These are phyloP conservation scores for Microtus ochrogaster DNA, from an alignment of 2,113 vertebrate species.

Conservation along the genomic window DNA sequence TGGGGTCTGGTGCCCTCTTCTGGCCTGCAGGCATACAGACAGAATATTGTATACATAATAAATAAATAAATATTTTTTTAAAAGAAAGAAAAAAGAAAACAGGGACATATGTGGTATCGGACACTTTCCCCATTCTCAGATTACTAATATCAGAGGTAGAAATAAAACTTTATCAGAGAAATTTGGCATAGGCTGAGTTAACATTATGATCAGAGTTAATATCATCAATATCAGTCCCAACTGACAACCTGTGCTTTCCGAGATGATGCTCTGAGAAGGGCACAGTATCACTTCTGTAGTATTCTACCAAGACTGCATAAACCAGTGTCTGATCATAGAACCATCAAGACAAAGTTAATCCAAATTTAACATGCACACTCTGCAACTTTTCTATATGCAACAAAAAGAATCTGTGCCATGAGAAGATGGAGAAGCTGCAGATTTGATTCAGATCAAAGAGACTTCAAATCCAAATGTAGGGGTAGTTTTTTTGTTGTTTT, in stretches of 20 bases:
- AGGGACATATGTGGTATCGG: not conserved
- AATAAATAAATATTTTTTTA: too few relatives aligned
- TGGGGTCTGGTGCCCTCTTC: too few relatives aligned
- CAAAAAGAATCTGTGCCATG: not conserved
- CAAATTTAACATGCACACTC: not conserved
- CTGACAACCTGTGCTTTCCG: not conserved
- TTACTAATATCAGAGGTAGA: slow-evolving; percentile 29
- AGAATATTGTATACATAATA: too few relatives aligned
- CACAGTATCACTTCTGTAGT: not conserved
- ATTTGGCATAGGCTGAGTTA: not conserved
- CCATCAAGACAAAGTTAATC: not conserved
- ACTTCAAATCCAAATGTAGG: not conserved
- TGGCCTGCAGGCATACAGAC: too few relatives aligned
- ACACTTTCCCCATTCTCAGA: not conserved
- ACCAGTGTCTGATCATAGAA: not conserved
- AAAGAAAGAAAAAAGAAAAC: not conserved
- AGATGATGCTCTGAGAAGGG: not conserved
- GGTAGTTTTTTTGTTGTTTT: not conserved
- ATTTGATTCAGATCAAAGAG: not conserved
- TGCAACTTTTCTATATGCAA: not conserved
- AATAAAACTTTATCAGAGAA: slow-evolving; percentile 1
- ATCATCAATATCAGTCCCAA: not conserved
- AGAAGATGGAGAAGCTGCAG: not conserved
- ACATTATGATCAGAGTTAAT: not conserved
- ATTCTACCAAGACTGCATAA: not conserved